A percentile compares a stretch with the other conserved stretches of the same genome.
Evolutionary conservation across 2,888 invertebrate genomes (phyloP).

Genomic region (Nephrocerus scutellatus): DNA sequence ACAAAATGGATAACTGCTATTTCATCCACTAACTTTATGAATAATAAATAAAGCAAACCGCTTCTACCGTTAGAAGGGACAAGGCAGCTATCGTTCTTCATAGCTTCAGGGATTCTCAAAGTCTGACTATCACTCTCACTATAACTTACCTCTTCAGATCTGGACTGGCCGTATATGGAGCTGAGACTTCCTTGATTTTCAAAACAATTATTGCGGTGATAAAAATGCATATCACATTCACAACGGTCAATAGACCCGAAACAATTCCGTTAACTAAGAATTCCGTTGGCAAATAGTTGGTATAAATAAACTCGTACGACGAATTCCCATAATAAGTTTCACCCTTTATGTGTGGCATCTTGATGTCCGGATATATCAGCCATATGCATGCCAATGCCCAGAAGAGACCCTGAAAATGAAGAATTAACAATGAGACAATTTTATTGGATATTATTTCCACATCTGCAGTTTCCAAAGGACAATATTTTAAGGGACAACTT

Average conservation of each 20-base stretch:
- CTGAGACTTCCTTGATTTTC: conserved; percentile 78
- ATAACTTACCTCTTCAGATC: conserved; percentile 55
- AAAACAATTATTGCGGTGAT: conserved; percentile 71
- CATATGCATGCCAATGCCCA: conserved; percentile 70
- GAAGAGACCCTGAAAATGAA: conserved; percentile 55
- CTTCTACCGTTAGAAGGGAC: too few species aligned
- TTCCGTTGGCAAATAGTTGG: conserved; percentile 67
- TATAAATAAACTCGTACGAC: conserved; percentile 61
- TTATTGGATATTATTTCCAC: too few species aligned
- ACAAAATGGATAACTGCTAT: too few species aligned
- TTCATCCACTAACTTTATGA: too few species aligned
- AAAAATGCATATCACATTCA: conserved; percentile 79
- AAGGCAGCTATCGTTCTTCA: too few species aligned
- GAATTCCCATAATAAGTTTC: conserved; percentile 58
- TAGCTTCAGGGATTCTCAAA: too few species aligned
- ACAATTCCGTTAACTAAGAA: conserved; percentile 72
- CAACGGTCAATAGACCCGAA: conserved; percentile 69
- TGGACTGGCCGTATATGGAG: conserved; percentile 69
- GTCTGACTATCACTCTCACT: too few species aligned
- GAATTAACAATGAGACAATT: conserved; percentile 1
- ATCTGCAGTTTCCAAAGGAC: too few species aligned
- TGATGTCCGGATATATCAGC: conserved; percentile 60
- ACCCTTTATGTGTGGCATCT: conserved; percentile 64
- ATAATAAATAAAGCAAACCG: too few species aligned
- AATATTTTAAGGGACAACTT: too few species aligned